Percentiles rank a stretch among this genome's conserved stretches.
These are phyloP conservation scores for Sphaeramia orbicularis DNA, from an alignment of 2,797 vertebrate species.

Conservation along the genomic window DNA sequence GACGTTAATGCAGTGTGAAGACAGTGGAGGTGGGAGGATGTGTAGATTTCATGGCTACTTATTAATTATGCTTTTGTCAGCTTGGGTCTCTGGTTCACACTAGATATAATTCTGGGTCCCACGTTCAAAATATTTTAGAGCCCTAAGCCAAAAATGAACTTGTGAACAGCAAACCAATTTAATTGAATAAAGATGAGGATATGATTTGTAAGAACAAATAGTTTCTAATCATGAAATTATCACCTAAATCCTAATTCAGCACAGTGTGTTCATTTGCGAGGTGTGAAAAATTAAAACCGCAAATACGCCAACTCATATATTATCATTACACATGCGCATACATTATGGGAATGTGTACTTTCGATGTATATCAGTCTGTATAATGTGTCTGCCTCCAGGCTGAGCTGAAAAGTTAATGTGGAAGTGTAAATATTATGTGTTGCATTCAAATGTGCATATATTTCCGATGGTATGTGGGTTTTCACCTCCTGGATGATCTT, in stretches of 20 bases:
- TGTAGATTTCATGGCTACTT: too few relatives aligned
- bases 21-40: too few relatives aligned
- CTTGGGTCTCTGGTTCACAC: too few relatives aligned
- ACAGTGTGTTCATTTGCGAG: neutral
- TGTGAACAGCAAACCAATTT: too few relatives aligned
- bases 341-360: neutral
- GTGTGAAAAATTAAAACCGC: neutral
- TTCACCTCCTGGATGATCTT: constrained; percentile 95
- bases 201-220: too few relatives aligned
- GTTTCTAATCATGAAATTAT: neutral
- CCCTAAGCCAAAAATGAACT: too few relatives aligned
- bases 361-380: neutral
- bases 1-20: too few relatives aligned
- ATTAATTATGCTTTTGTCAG: too few relatives aligned
- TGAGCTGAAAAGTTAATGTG: neutral
- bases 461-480: neutral
- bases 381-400: neutral
- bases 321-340: neutral
- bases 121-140: too few relatives aligned
- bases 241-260: neutral
- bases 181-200: too few relatives aligned
- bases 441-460: neutral
- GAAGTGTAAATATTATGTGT: neutral
- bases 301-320: neutral
- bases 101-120: too few relatives aligned